Percentiles rank a stretch among this genome's conserved stretches.
Conservation (phyloP, 2,888 invertebrate species). For the Pedicia rivosa region DNA sequence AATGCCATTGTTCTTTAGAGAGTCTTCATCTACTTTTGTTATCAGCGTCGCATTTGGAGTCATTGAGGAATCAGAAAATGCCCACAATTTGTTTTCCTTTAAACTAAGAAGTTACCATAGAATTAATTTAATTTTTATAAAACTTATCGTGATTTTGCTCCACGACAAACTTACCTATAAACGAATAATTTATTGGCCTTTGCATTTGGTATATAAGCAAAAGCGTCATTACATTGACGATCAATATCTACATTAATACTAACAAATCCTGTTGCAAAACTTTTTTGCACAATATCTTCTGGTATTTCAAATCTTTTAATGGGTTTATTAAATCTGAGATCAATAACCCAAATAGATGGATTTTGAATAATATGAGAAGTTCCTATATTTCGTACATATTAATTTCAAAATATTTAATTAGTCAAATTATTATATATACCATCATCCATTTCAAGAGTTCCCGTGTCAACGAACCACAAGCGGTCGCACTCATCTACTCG, state of each 20-base stretch:
- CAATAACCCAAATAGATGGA: constrained; percentile 47
- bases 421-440: too few species aligned
- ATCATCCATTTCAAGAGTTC: constrained; percentile 49
- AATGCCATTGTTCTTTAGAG: constrained; percentile 52
- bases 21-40: constrained; percentile 49
- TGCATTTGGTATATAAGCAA: constrained; percentile 47
- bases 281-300: constrained; percentile 20
- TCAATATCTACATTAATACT: constrained; percentile 52
- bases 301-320: constrained; percentile 37
- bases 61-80: constrained; percentile 58
- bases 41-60: constrained; percentile 49
- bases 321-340: constrained; percentile 44
- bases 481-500: constrained; percentile 53
- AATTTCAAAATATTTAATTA: too few species aligned
- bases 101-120: constrained; percentile 40
- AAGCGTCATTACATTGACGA: constrained; percentile 41
- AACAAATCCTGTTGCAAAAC: constrained; percentile 35
- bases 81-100: constrained; percentile 46
- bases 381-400: too few species aligned
- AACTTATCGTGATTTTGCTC: not conserved
- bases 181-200: constrained; percentile 24
- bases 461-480: constrained; percentile 68
- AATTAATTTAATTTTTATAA: not conserved
- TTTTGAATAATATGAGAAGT: constrained; percentile 35
- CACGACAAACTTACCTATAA: constrained; percentile 19